Evolutionary conservation across 2,797 vertebrate genomes (phyloP).

Genomic region (Cryptoblepharus egeriae): DNA sequence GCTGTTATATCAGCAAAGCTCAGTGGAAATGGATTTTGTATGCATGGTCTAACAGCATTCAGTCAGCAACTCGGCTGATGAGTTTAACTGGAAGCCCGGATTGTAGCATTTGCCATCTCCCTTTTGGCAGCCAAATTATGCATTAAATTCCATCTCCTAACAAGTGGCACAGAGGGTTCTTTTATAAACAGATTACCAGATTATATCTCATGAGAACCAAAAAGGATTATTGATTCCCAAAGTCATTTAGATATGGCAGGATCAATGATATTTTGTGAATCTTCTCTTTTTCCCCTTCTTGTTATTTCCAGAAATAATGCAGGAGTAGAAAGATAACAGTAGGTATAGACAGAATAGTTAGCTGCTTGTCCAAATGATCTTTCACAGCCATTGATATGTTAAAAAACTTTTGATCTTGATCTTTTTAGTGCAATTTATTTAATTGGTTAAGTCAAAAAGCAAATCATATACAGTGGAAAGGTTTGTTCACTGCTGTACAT

Average conservation of each 20-base stretch:
- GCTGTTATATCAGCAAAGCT: conserved; percentile 12
- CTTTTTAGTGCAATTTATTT: conserved; percentile 10
- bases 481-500: conserved; percentile 35
- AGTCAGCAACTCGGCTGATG: conserved; percentile 43
- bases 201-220: conserved; percentile 29
- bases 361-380: conserved; percentile 22
- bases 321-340: conserved; percentile 38
- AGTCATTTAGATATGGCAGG: conserved; percentile 9
- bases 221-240: conserved; percentile 18
- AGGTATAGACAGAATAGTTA: neutral
- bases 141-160: conserved; percentile 33
- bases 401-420: conserved; percentile 20
- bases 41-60: conserved; percentile 33
- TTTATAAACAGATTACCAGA: conserved; percentile 43
- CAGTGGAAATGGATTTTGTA: conserved; percentile 28
- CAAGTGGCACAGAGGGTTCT: conserved; percentile 11
- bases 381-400: neutral
- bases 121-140: conserved; percentile 2
- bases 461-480: neutral
- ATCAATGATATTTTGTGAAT: conserved; percentile 35
- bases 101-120: conserved; percentile 39
- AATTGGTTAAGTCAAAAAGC: too few species aligned
- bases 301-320: conserved; percentile 15
- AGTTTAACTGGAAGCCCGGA: conserved; percentile 50
- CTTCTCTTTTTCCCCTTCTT: neutral